Evolutionary conservation across 2,888 invertebrate species (phyloP).

Genomic region (Azorinus chamasolen): DNA sequence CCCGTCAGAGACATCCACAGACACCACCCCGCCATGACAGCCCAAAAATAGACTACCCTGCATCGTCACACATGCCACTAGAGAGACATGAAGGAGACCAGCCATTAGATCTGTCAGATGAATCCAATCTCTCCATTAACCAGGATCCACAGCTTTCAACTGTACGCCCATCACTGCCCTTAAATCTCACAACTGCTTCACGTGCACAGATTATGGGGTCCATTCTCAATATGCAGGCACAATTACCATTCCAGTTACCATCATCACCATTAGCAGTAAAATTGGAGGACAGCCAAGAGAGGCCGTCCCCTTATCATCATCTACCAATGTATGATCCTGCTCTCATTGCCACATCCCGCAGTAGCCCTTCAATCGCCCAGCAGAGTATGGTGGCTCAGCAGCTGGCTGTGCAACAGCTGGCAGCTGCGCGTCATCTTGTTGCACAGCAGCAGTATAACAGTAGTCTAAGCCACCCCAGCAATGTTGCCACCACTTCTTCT

Average conservation of each 20-base stretch:
- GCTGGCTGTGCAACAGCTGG: constrained; percentile 51
- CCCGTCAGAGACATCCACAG: constrained; percentile 45
- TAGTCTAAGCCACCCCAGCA: constrained; percentile 7
- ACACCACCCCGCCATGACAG: constrained; percentile 53
- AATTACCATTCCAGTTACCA: constrained; percentile 62
- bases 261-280: constrained; percentile 62
- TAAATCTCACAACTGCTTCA: constrained; percentile 62
- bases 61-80: constrained; percentile 25
- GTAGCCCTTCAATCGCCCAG: constrained; percentile 45
- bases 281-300: constrained; percentile 60
- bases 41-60: constrained; percentile 49
- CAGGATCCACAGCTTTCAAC: constrained; percentile 54
- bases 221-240: constrained; percentile 61
- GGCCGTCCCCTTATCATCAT: constrained; percentile 49
- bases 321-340: constrained; percentile 57
- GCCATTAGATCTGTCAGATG: constrained; percentile 63
- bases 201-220: constrained; percentile 57
- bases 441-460: constrained; percentile 58
- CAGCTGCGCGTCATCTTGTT: constrained; percentile 69
- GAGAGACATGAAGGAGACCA: constrained; percentile 47
- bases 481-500: background rate
- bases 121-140: constrained; percentile 54
- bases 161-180: constrained; percentile 50
- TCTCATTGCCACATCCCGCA: constrained; percentile 39
- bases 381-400: constrained; percentile 56